These are phyloP conservation scores for Agrenia bidenticulata DNA, from an alignment of 2,888 invertebrate species.

Conservation along the genomic window DNA sequence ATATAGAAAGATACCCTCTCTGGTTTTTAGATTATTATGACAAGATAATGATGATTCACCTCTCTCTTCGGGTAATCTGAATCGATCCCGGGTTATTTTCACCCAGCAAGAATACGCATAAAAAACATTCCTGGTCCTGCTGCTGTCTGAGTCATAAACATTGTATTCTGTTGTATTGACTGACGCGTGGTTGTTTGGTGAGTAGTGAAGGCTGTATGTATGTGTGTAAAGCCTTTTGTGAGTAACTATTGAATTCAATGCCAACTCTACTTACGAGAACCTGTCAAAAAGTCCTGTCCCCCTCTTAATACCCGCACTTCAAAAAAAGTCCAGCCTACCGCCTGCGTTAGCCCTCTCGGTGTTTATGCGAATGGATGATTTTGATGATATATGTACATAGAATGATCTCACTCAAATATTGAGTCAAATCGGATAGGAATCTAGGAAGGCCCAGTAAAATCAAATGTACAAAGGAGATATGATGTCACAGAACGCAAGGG, in stretches of 20 bases:
- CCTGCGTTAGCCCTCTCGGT: background rate
- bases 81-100: slow-evolving; percentile 48
- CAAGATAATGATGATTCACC: slow-evolving; percentile 54
- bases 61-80: slow-evolving; percentile 34
- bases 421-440: background rate
- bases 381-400: slow-evolving; percentile 7
- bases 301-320: slow-evolving; percentile 13
- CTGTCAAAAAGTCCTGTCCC: slow-evolving; percentile 25
- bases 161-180: slow-evolving; percentile 11
- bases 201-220: background rate
- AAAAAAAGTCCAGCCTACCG: no score
- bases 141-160: slow-evolving; percentile 14
- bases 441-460: background rate
- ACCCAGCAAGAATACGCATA: slow-evolving; percentile 8
- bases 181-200: background rate
- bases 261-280: background rate
- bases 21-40: slow-evolving; percentile 47
- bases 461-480: no score
- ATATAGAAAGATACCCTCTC: slow-evolving; percentile 3
- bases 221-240: background rate
- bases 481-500: no score
- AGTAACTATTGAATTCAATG: slow-evolving; percentile 19
- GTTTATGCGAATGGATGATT: background rate
- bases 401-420: slow-evolving; percentile 1
- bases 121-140: slow-evolving; percentile 15